Base-by-base conservation (phyloP, 2,113 vertebrate species). In the Urocynchramus pylzowi region DNA sequence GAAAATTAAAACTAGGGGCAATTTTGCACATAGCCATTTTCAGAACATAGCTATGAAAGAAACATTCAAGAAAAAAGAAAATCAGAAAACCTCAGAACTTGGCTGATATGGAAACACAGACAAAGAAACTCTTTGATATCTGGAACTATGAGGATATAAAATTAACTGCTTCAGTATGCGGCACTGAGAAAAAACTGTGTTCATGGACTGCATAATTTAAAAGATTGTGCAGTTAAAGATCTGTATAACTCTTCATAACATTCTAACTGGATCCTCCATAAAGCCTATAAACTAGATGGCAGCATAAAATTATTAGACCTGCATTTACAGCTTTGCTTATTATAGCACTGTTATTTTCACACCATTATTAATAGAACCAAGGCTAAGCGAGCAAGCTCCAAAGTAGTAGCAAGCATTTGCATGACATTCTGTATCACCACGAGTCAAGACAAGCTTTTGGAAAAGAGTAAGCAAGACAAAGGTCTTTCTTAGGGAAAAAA, bases 181-280 rank as follows among this genome's bases (percentile, higher is more conserved):
- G 49, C 33, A 86, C 22, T 47, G 53, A 39, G 26, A 92, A 92
- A 78, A 91, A 87, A 31, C 26, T 39, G 8, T 35, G 26, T 75
- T 97, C 86, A 87, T 3, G 7, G 80, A 91, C 76, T 96, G 91
- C 84, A 56, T 94, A 92, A 92, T 91, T 95, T 90, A 92, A 95
- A 92, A 78, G 77, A 89, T n/a, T 68, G 83, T 64, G 56, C 91
- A 92, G 93, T 92, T 95, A 96, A 96, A 93, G 78, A 85, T 74
- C 84, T 83, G 54, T 88, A 16, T 92, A 95, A 89, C 76, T 96
- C 92, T 94, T 87, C 80, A 73, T 87, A 93, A 73, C 3, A 0
- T 42, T 76, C 54, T 94, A 96, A 94, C 69, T 68, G 85, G 65
- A 53, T 18, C 76, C 82, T 84, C 88, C 47, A 87, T 81, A 89